Percentiles rank a stretch among this genome's conserved stretches.
These are phyloP conservation scores for Herpetotheres cachinnans DNA, from an alignment of 2,113 vertebrate genomes.

Conservation along the genomic window DNA sequence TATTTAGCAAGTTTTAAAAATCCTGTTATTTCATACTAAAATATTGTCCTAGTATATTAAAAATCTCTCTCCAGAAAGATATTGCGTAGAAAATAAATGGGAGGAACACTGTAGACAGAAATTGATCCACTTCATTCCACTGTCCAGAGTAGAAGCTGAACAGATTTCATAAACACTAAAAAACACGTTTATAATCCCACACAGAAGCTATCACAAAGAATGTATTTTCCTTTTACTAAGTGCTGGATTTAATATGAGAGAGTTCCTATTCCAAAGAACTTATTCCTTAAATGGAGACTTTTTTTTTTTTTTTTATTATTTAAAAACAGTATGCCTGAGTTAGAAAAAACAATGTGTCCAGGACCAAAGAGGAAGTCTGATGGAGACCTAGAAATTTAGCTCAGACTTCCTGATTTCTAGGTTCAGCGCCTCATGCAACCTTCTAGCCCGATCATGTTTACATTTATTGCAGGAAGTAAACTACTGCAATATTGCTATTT, in stretches of 20 bases:
- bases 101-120: background rate
- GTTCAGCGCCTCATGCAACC: background rate
- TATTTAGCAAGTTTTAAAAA: background rate
- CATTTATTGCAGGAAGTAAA: background rate
- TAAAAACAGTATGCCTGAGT: background rate
- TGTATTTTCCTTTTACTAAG: background rate
- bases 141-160: background rate
- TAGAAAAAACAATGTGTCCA: background rate
- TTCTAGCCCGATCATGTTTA: background rate
- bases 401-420: constrained; percentile 23
- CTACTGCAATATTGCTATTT: background rate
- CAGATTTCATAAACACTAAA: background rate
- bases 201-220: background rate
- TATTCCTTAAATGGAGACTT: background rate
- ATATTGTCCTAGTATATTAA: background rate
- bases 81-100: background rate
- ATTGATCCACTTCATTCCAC: background rate
- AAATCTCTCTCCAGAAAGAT: background rate
- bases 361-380: background rate
- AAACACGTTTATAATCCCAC: background rate
- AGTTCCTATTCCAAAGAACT: background rate
- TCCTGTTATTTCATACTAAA: background rate
- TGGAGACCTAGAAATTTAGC: background rate
- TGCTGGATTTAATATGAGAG: background rate
- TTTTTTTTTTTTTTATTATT: background rate